Conservation (phyloP, 2,797 vertebrate species). For the Glyptemys insculpta region DNA sequence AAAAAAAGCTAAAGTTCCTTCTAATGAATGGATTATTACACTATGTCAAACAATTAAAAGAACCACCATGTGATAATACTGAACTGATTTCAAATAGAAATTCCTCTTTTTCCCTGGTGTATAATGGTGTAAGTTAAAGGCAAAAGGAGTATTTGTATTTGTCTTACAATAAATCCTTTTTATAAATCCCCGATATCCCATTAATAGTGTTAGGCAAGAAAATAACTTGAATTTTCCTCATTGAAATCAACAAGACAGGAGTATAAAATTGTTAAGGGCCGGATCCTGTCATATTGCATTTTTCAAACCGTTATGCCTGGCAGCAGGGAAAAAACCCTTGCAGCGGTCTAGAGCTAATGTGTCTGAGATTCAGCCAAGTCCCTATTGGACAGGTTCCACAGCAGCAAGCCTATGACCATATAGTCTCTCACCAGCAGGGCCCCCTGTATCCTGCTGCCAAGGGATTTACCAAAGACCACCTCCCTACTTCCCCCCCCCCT, state of each 20-base stretch:
- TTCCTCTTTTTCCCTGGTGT: background rate
- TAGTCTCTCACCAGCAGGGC: background rate
- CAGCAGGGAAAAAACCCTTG: background rate
- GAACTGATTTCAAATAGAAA: background rate
- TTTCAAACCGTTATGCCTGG: background rate
- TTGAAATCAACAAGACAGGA: slow-evolving; percentile 41
- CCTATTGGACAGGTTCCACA: background rate
- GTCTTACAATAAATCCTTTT: background rate
- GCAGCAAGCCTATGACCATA: background rate
- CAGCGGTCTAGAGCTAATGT: background rate
- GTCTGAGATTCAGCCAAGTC: rapidly evolving
- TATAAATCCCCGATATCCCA: slow-evolving; percentile 1
- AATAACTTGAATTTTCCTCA: slow-evolving; percentile 57
- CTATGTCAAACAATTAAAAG: background rate
- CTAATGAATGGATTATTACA: background rate
- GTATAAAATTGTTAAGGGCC: slow-evolving; percentile 37
- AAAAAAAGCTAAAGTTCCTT: background rate
- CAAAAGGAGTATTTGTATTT: slow-evolving; percentile 35
- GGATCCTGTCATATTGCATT: slow-evolving; percentile 28
- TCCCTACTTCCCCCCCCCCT: rapidly evolving
- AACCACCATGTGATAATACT: background rate
- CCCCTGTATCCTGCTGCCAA: background rate
- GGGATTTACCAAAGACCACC: rapidly evolving
- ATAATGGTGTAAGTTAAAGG: slow-evolving; percentile 5
- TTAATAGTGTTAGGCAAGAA: slow-evolving; percentile 53